These are phyloP conservation scores for Habropoda laboriosa DNA, from an alignment of 1,140 invertebrate species.

Conservation along the genomic window DNA sequence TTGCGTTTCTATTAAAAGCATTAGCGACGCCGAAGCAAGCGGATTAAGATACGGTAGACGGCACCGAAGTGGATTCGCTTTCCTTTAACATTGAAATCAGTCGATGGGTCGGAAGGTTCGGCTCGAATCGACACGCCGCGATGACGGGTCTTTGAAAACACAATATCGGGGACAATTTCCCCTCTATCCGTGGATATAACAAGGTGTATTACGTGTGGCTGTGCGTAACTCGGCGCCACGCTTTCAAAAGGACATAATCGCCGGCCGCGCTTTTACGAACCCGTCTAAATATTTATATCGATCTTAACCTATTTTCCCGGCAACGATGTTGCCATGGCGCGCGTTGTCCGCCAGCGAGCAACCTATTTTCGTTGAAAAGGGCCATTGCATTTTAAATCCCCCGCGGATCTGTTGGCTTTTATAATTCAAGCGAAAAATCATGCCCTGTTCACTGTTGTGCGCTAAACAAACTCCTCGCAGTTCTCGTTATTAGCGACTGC, in stretches of 20 bases:
- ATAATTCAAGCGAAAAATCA: slow-evolving; percentile 19
- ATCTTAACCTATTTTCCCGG: slow-evolving; percentile 38
- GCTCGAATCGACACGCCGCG: neutral
- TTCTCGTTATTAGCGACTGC: neutral
- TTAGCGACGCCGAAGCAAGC: neutral
- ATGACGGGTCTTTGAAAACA: neutral
- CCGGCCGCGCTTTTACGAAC: slow-evolving; percentile 10
- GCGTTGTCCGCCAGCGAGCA: slow-evolving; percentile 1
- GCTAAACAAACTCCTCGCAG: neutral
- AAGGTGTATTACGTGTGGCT: neutral
- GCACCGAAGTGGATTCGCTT: neutral
- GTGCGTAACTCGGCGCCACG: neutral
- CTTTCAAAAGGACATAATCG: slow-evolving; percentile 30
- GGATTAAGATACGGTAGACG: neutral
- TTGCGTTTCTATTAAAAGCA: neutral
- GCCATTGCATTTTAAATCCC: slow-evolving; percentile 42
- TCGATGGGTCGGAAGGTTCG: neutral
- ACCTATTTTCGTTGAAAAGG: slow-evolving; percentile 32
- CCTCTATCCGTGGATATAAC: neutral
- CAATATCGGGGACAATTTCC: neutral
- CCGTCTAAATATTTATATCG: slow-evolving; percentile 49
- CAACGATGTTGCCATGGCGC: slow-evolving; percentile 13
- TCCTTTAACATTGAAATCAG: neutral
- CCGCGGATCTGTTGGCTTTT: slow-evolving; percentile 21
- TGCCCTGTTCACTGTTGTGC: neutral